Evolutionary conservation across 2,797 vertebrate species (phyloP).

Genomic region (Sebastes jordani): DNA sequence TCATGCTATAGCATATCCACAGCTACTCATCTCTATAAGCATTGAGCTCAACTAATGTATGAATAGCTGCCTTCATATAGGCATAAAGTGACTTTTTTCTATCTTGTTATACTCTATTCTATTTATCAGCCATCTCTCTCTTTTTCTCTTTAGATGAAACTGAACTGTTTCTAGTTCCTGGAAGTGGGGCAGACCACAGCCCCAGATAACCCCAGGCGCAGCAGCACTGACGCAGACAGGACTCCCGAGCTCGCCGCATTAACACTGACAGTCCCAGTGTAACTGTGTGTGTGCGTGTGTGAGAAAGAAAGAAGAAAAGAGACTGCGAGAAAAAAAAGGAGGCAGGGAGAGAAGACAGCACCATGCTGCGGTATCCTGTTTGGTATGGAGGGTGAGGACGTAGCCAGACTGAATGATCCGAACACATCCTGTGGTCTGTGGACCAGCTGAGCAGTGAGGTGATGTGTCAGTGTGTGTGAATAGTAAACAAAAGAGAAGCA

Average conservation of each 20-base stretch:
- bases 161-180: constrained; percentile 82
- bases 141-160: constrained; percentile 80
- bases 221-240: constrained; percentile 62
- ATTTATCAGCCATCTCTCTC: constrained; percentile 54
- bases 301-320: neutral
- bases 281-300: neutral
- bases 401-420: constrained; percentile 30
- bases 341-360: constrained; percentile 20
- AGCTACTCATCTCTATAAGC: neutral
- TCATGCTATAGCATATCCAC: neutral
- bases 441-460: constrained; percentile 55
- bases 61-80: neutral
- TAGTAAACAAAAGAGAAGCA: constrained; percentile 49
- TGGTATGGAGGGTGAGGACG: constrained; percentile 42
- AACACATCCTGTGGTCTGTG: constrained; percentile 55
- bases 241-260: constrained; percentile 41
- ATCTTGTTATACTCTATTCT: constrained; percentile 2
- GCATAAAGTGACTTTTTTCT: neutral
- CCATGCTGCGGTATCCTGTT: constrained; percentile 64
- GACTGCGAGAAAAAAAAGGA: neutral
- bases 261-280: constrained; percentile 21
- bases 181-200: constrained; percentile 85
- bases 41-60: neutral
- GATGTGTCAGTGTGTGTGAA: constrained; percentile 40
- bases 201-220: constrained; percentile 77